Evolutionary conservation across 1,140 invertebrate species (phyloP), one percentile per base, ranked within the genome.

Genomic region (Elysia chlorotica): DNA sequence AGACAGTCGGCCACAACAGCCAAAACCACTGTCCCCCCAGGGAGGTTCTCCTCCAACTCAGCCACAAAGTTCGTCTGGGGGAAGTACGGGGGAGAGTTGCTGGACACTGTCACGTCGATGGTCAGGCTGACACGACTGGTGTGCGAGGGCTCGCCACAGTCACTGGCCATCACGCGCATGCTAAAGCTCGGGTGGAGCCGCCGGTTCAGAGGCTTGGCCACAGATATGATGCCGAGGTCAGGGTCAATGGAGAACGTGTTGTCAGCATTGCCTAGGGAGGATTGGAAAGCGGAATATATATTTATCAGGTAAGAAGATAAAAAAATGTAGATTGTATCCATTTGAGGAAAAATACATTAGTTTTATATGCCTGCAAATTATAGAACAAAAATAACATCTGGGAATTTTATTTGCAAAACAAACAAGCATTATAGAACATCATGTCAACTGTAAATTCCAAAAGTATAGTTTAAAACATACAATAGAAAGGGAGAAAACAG

Each of bases 1-100:
- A 81, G 77, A 66, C 86, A 82, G 54, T 92, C 89, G 0, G 94
- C 94, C 81, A 92, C 91, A 5, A 96, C 87, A 79, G 93, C 90
- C 35, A 91, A 91, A 6, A 97, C 92, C 85, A 92, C 92, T 14
- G 92, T 92, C 4, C 94, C 95, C 17, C 91, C 84, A 10, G 92
- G 90, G 77, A 92, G 91, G 85, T 96, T 95, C 88, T 98, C 96
- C 75, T 91, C 92, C 14, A 98, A 91, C 87, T 96, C 95, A 0
- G 92, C 91, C 53, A 91, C 90, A 65, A 93, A 90, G 78, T 92
- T 91, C 17, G 88, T 86, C 63, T 90, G 86, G 0, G 88, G 83
- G 87, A 87, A 90, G 88, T 91, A 91, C 1, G 96, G 96, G 25
- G 95, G 93, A 66, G 94, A 92, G 85, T 96, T 94, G 79, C 95